Conservation (phyloP, 2,888 invertebrate genomes). For the Thera obeliscata region DNA sequence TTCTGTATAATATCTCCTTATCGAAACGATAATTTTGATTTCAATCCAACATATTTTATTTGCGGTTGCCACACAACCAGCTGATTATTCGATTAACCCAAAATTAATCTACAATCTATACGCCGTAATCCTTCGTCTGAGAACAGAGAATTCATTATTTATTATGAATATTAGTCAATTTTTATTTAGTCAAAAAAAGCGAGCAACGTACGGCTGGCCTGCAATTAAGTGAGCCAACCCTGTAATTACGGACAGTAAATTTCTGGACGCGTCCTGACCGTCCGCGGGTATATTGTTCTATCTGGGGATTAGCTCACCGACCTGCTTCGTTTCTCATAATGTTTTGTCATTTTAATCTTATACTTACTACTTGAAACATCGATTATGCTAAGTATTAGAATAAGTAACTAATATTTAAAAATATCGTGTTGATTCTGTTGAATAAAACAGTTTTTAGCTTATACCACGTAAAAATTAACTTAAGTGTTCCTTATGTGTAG, state of each 20-base stretch:
- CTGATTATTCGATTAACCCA: slow-evolving; percentile 61
- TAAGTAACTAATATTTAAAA: too few species aligned
- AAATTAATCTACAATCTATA: slow-evolving; percentile 77
- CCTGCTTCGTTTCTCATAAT: slow-evolving; percentile 32
- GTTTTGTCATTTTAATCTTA: slow-evolving; percentile 36
- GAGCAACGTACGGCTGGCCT: slow-evolving; percentile 76
- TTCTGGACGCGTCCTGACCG: slow-evolving; percentile 87
- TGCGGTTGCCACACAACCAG: slow-evolving; percentile 32
- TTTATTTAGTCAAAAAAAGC: slow-evolving; percentile 83
- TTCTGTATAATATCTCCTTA: not conserved
- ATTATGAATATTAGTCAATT: slow-evolving; percentile 85
- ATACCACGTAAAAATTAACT: too few species aligned
- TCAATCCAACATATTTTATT: slow-evolving; percentile 17
- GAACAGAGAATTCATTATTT: slow-evolving; percentile 82
- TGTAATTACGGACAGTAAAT: slow-evolving; percentile 94
- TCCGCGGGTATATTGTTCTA: slow-evolving; percentile 76
- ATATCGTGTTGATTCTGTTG: too few species aligned
- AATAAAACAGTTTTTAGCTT: too few species aligned
- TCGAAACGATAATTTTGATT: not conserved
- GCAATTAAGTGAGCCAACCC: slow-evolving; percentile 93
- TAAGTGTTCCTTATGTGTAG: too few species aligned
- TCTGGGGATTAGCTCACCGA: slow-evolving; percentile 73
- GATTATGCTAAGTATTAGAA: not conserved
- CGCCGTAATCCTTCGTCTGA: slow-evolving; percentile 71
- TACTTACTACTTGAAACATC: slow-evolving; percentile 4